Evolutionary conservation across 2,888 invertebrate genomes (phyloP).

Genomic region (Cotesia congregata): DNA sequence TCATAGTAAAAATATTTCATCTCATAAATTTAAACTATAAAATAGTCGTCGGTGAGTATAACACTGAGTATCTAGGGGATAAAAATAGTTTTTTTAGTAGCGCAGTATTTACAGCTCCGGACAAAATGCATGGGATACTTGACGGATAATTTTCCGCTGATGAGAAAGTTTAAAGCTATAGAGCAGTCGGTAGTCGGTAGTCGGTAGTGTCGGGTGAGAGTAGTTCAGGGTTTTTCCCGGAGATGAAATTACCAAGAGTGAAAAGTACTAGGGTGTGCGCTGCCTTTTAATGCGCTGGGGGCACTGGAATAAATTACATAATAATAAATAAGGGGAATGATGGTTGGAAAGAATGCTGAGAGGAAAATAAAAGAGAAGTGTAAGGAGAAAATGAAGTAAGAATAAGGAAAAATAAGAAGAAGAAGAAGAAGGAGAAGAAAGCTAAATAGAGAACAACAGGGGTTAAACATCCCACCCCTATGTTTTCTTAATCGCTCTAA

Average conservation of each 20-base stretch:
- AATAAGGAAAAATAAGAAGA: slow-evolving; percentile 44
- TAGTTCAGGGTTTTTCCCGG: slow-evolving; percentile 43
- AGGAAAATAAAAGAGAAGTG: slow-evolving; percentile 47
- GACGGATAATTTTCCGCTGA: neutral
- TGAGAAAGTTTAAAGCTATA: slow-evolving; percentile 9
- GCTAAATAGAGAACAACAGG: slow-evolving; percentile 57
- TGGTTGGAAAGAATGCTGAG: slow-evolving; percentile 32
- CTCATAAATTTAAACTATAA: too few relatives aligned
- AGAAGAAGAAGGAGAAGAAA: slow-evolving; percentile 49
- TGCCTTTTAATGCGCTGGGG: slow-evolving; percentile 54
- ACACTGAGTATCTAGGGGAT: too few relatives aligned
- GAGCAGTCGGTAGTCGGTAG: neutral
- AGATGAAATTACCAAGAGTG: slow-evolving; percentile 65
- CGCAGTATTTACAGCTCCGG: neutral
- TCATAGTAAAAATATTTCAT: too few relatives aligned
- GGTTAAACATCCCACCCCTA: slow-evolving; percentile 18
- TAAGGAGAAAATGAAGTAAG: slow-evolving; percentile 31
- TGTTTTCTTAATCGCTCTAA: slow-evolving; percentile 31
- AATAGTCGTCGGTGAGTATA: too few relatives aligned
- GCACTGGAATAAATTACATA: slow-evolving; percentile 64
- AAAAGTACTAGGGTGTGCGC: slow-evolving; percentile 59
- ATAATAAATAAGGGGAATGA: slow-evolving; percentile 59
- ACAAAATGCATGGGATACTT: neutral
- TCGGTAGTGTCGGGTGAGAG: neutral
- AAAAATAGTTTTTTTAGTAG: neutral